These are phyloP conservation scores for Aleiodes sp. DNA, from an alignment of 1,140 invertebrate species.

Conservation along the genomic window DNA sequence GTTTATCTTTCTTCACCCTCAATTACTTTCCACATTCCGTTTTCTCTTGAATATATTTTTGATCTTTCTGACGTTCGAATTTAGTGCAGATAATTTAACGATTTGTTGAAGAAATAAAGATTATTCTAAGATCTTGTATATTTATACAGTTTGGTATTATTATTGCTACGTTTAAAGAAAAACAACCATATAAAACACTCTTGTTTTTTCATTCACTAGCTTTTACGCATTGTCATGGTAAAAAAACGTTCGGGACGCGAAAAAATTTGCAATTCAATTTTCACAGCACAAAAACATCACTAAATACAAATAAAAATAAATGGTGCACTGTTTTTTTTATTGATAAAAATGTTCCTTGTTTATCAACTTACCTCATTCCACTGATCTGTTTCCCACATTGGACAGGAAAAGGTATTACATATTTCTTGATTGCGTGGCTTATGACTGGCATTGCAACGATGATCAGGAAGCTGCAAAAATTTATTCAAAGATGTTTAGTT, in stretches of 20 bases:
- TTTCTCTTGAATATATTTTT: background rate
- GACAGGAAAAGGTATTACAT: constrained; percentile 85
- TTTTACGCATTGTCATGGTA: background rate
- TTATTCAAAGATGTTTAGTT: background rate
- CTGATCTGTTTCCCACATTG: constrained; percentile 82
- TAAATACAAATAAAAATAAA: no score
- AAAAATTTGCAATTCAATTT: constrained; percentile 7
- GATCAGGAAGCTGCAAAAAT: constrained; percentile 71
- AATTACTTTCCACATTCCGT: constrained; percentile 9
- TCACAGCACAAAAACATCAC: background rate
- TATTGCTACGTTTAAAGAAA: no score
- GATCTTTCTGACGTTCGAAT: constrained; percentile 6
- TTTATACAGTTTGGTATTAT: background rate
- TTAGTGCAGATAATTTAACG: background rate
- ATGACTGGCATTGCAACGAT: constrained; percentile 75
- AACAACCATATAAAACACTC: no score
- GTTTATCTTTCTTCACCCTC: background rate
- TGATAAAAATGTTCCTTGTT: background rate
- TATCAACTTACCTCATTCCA: constrained; percentile 84
- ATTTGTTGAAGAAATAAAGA: constrained; percentile 8
- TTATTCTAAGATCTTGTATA: background rate
- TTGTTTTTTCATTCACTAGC: background rate
- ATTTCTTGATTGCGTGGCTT: constrained; percentile 81
- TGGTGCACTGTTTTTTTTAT: no score
- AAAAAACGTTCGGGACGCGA: background rate